Conservation (phyloP, 2,888 invertebrate species). For the Cryptocephalus primarius region DNA sequence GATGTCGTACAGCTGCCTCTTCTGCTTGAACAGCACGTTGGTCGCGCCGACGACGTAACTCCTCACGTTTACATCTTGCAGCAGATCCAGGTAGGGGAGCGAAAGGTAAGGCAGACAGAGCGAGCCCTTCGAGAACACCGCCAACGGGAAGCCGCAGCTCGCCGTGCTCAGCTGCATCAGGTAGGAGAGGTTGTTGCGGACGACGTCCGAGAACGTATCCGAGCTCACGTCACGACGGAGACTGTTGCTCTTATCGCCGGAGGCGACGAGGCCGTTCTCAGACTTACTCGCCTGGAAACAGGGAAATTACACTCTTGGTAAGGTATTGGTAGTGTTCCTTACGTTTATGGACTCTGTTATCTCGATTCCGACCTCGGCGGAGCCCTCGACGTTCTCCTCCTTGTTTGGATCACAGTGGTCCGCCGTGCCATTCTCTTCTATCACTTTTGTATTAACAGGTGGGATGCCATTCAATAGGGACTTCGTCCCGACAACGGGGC, state of each 20-base stretch:
- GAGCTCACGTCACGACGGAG: constrained; percentile 62
- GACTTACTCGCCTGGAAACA: too few species aligned
- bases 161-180: constrained; percentile 55
- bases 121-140: constrained; percentile 42
- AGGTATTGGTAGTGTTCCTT: neutral
- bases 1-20: constrained; percentile 84
- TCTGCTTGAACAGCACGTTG: constrained; percentile 95
- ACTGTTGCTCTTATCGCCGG: constrained; percentile 34
- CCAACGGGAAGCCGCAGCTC: constrained; percentile 78
- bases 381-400: constrained; percentile 2
- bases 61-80: constrained; percentile 76
- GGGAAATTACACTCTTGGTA: too few species aligned
- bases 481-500: constrained; percentile 18
- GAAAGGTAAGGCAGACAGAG: constrained; percentile 93
- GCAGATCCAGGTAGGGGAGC: constrained; percentile 84
- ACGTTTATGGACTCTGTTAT: constrained; percentile 29
- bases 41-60: constrained; percentile 93
- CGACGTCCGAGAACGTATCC: constrained; percentile 47
- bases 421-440: constrained; percentile 4
- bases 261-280: too few species aligned
- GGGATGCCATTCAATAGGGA: constrained; percentile 9
- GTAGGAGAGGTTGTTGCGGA: constrained; percentile 49
- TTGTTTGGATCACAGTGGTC: constrained; percentile 2
- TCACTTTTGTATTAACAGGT: constrained; percentile 5
- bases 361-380: constrained; percentile 28